These are phyloP conservation scores for Anarhynchus alexandrinus DNA, from an alignment of 2,113 vertebrate genomes.

Conservation along the genomic window DNA sequence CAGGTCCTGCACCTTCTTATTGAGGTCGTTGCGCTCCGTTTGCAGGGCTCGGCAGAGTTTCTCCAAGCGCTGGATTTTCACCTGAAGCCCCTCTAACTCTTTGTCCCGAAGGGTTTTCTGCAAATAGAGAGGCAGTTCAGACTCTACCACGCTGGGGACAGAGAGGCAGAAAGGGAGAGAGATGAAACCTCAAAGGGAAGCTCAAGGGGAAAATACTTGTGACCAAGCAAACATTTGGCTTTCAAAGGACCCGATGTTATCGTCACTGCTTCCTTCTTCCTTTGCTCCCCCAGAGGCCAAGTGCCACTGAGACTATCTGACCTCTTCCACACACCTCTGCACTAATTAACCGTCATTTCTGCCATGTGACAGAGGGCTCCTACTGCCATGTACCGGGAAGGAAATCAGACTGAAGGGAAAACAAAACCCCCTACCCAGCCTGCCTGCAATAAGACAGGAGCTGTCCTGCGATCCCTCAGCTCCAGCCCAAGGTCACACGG, in stretches of 20 bases:
- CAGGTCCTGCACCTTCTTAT: conserved; percentile 92
- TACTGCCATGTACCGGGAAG: background rate
- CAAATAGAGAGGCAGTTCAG: background rate
- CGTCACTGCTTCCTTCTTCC: background rate
- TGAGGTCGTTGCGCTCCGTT: conserved; percentile 94
- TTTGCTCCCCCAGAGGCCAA: background rate
- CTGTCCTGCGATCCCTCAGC: background rate
- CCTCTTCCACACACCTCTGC: background rate
- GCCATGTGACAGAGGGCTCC: background rate
- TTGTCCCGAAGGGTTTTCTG: conserved; percentile 93
- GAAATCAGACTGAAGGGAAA: background rate
- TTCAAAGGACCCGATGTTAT: background rate
- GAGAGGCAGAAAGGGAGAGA: background rate
- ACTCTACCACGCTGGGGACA: rapidly evolving
- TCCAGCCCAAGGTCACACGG: background rate
- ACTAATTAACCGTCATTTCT: background rate
- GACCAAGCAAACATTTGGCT: background rate
- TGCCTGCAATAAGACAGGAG: background rate
- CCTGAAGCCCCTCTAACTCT: conserved; percentile 91
- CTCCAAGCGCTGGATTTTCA: conserved; percentile 93
- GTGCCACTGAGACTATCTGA: background rate
- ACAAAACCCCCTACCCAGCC: too few species aligned
- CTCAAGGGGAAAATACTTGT: background rate
- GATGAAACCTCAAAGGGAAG: background rate
- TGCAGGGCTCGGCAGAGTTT: conserved; percentile 94